Conservation (phyloP, 2,888 invertebrate genomes). For the Drosophila subsilvestris region DNA sequence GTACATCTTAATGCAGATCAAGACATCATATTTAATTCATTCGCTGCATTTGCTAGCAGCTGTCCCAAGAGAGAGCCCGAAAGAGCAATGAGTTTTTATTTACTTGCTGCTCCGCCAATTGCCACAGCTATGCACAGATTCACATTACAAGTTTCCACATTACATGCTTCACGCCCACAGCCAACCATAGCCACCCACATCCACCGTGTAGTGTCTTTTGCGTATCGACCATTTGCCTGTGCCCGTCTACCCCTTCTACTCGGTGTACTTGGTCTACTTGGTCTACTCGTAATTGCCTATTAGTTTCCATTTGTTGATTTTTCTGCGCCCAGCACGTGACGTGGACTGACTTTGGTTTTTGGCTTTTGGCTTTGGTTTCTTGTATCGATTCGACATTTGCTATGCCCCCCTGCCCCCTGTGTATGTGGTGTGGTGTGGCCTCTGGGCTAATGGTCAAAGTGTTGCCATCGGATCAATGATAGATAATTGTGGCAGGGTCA, state of each 20-base stretch:
- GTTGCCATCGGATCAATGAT: constrained; percentile 28
- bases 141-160: not conserved
- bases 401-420: not conserved
- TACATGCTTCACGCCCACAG: not conserved
- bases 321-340: constrained; percentile 46
- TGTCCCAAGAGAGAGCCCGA: no score
- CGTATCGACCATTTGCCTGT: constrained; percentile 58
- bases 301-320: constrained; percentile 79
- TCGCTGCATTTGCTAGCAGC: no score
- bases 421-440: not conserved
- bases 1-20: no score
- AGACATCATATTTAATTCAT: no score
- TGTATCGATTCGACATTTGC: constrained; percentile 44
- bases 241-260: not conserved
- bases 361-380: constrained; percentile 18
- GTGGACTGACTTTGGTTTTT: constrained; percentile 7
- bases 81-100: not conserved
- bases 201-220: constrained; percentile 11
- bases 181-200: not conserved
- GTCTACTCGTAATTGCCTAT: constrained; percentile 67
- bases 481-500: constrained; percentile 16
- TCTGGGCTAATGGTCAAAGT: constrained; percentile 33
- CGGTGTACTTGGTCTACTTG: no score
- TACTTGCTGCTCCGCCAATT: no score
- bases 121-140: not conserved